Conservation (phyloP, 1,140 invertebrate genomes). For the Pseudobourletiella spinata region DNA sequence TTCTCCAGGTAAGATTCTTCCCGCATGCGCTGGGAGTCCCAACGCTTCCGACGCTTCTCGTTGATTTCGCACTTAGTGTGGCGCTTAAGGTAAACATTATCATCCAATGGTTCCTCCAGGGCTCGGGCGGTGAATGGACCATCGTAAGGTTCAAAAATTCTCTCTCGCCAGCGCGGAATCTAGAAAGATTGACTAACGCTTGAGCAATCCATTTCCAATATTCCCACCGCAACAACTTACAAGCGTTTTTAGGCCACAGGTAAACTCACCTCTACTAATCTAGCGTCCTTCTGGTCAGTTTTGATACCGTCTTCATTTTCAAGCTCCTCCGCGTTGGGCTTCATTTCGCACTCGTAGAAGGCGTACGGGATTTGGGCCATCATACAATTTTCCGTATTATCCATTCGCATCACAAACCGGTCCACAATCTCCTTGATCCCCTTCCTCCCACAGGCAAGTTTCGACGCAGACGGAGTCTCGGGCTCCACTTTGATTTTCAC, state of each 20-base stretch:
- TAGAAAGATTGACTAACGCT: too few relatives aligned
- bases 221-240: background rate
- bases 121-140: background rate
- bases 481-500: background rate
- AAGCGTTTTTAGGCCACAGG: background rate
- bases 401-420: background rate
- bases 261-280: constrained; percentile 9
- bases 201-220: background rate
- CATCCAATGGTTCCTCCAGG: constrained; percentile 8
- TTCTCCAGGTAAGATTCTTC: constrained; percentile 17
- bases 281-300: background rate
- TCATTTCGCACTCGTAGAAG: background rate
- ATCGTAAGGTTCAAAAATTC: background rate
- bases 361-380: constrained; percentile 2
- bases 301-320: background rate
- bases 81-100: constrained; percentile 7
- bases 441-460: background rate
- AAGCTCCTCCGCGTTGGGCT: background rate
- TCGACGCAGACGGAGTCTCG: background rate
- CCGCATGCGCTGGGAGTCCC: constrained; percentile 16
- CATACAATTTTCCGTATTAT: constrained; percentile 22
- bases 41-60: constrained; percentile 19
- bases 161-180: constrained; percentile 10
- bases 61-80: constrained; percentile 14
- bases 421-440: background rate